A percentile compares a stretch with the other conserved stretches of the same genome.
Evolutionary conservation across 1,140 invertebrate species (phyloP).

Genomic region (Pseudomyrmex dendroicus): DNA sequence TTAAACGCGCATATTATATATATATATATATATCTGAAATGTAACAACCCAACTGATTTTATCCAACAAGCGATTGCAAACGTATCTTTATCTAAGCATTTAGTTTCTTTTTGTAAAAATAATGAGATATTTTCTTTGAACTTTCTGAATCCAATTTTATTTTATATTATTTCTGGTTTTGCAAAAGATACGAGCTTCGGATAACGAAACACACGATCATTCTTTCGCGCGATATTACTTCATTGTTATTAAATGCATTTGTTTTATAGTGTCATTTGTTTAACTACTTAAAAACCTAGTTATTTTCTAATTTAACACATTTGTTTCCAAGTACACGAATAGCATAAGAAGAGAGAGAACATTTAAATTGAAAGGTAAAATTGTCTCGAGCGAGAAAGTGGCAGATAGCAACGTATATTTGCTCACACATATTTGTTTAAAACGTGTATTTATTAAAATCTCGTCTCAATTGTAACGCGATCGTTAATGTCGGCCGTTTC

Average conservation of each 20-base stretch:
- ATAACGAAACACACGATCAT: not conserved
- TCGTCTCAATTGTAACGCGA: not conserved
- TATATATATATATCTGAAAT: too few relatives aligned
- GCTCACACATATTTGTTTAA: too few relatives aligned
- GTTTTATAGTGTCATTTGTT: too few relatives aligned
- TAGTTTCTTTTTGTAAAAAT: constrained; percentile 22
- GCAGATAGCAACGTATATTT: too few relatives aligned
- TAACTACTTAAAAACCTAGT: too few relatives aligned
- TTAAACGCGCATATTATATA: not conserved
- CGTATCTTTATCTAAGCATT: not conserved
- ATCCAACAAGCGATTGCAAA: not conserved
- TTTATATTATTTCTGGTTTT: not conserved
- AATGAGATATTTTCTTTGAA: constrained; percentile 13
- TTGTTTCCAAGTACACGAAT: too few relatives aligned
- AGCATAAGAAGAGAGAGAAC: too few relatives aligned
- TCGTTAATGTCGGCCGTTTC: constrained; percentile 10
- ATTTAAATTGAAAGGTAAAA: too few relatives aligned
- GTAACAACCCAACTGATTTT: not conserved
- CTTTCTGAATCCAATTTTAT: not conserved
- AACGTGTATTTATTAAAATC: not conserved
- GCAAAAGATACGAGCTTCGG: not conserved
- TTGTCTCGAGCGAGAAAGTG: too few relatives aligned
- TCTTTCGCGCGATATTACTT: not conserved
- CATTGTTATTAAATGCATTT: too few relatives aligned
- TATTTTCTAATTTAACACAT: too few relatives aligned